Conservation (phyloP, 2,888 invertebrate species). For the Drosophila macrospina region DNA sequence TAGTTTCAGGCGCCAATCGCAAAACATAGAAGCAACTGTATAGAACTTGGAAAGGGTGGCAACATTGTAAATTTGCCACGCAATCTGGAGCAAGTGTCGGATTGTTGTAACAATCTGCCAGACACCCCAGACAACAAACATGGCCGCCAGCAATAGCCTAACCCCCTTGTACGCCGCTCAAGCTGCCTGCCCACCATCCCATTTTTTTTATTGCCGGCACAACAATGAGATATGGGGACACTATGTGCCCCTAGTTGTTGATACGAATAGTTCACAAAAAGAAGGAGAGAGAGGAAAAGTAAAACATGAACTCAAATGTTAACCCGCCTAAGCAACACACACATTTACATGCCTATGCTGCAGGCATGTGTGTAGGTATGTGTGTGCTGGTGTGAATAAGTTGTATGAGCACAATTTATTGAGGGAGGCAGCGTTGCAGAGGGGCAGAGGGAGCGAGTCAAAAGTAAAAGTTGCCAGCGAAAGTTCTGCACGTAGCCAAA, state of each 20-base stretch:
- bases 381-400: conserved; percentile 32
- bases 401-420: conserved; percentile 49
- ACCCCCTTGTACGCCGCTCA: not conserved
- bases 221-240: conserved; percentile 36
- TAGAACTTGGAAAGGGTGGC: conserved; percentile 49
- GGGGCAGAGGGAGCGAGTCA: conserved; percentile 21
- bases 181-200: not conserved
- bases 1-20: conserved; percentile 24
- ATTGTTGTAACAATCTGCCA: conserved; percentile 69
- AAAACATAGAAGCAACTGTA: conserved; percentile 19
- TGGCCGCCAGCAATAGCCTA: conserved; percentile 45
- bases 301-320: conserved; percentile 64
- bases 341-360: conserved; percentile 1
- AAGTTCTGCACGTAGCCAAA: conserved; percentile 54
- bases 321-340: conserved; percentile 27
- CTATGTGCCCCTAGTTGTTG: conserved; percentile 33
- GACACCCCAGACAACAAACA: conserved; percentile 57
- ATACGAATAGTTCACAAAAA: conserved; percentile 28
- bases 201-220: conserved; percentile 44
- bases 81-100: conserved; percentile 83
- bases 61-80: conserved; percentile 74
- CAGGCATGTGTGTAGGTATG: not conserved
- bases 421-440: not conserved
- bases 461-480: conserved; percentile 62
- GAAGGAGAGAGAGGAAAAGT: conserved; percentile 35